phyloP scores from a whole-genome alignment of 2,888 invertebrate genomes.

The Nudaria mundana region DNA sequence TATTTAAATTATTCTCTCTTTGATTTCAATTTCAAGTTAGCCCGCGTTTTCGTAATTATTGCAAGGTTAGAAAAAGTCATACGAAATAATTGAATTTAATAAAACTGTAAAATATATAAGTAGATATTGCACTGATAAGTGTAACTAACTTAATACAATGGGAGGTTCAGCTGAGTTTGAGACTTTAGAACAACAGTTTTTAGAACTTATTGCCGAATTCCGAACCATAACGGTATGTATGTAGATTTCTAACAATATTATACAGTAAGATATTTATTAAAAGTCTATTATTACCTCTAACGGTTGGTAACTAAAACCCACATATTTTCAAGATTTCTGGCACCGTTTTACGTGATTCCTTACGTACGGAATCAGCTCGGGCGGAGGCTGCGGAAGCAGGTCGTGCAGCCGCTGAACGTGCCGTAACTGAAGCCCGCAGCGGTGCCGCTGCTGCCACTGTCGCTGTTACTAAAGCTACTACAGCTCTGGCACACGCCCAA shows the following conservation, averaged over 20 bases:
- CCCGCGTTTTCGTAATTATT: too few species aligned
- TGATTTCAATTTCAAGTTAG: too few species aligned
- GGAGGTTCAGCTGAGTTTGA: slow-evolving; percentile 52
- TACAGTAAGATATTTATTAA: too few species aligned
- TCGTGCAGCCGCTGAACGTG: slow-evolving; percentile 51
- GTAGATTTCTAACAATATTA: too few species aligned
- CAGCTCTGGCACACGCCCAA: slow-evolving; percentile 46
- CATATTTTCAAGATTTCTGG: slow-evolving; percentile 56
- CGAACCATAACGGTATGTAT: slow-evolving; percentile 54
- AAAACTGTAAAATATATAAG: too few species aligned
- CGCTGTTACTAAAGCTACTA: slow-evolving; percentile 52
- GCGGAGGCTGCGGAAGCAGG: slow-evolving; percentile 62
- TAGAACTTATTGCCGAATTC: slow-evolving; percentile 61
- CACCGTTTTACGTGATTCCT: slow-evolving; percentile 53
- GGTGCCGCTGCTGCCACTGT: slow-evolving; percentile 59
- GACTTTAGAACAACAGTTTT: slow-evolving; percentile 59
- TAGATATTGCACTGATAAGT: too few species aligned
- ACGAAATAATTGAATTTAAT: too few species aligned
- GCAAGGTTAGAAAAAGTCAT: too few species aligned
- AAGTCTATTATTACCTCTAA: too few species aligned
- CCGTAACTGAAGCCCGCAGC: slow-evolving; percentile 54
- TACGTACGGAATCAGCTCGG: slow-evolving; percentile 54
- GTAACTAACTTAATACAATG: slow-evolving; percentile 16
- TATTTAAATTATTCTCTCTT: too few species aligned
- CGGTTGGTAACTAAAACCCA: too few species aligned